These are phyloP conservation scores for Elymnias hypermnestra DNA, from an alignment of 1,140 invertebrate species.

Conservation along the genomic window DNA sequence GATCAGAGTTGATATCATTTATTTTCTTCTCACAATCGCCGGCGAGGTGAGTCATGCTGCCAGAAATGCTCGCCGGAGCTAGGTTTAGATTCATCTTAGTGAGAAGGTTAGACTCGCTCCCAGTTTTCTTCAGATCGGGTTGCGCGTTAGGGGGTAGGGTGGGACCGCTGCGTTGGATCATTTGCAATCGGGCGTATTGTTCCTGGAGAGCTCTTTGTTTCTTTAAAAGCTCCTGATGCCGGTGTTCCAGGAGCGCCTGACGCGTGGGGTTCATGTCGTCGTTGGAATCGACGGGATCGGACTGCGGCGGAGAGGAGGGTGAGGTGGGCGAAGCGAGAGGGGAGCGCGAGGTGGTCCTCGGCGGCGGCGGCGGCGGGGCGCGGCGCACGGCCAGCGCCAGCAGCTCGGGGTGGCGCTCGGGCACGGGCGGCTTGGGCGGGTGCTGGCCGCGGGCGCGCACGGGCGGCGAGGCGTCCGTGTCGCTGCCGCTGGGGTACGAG, in stretches of 20 bases:
- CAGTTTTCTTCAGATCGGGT: conserved; percentile 88
- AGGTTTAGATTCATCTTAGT: conserved; percentile 88
- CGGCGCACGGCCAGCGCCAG: conserved; percentile 81
- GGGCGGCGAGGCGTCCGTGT: conserved; percentile 82
- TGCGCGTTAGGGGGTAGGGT: conserved; percentile 79
- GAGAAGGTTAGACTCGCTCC: conserved; percentile 91
- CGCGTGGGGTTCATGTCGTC: conserved; percentile 80
- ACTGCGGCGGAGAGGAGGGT: conserved; percentile 32
- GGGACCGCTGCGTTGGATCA: conserved; percentile 86
- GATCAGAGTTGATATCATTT: conserved; percentile 21
- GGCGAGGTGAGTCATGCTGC: conserved; percentile 60
- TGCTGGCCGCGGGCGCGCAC: conserved; percentile 75
- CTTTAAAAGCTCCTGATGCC: conserved; percentile 89
- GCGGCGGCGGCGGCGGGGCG: conserved; percentile 90
- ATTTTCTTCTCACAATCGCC: conserved; percentile 34
- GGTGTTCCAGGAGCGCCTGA: conserved; percentile 87
- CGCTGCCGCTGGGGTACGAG: conserved; percentile 85
- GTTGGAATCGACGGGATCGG: conserved; percentile 26
- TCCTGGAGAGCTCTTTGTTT: conserved; percentile 92
- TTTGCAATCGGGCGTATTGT: conserved; percentile 90
- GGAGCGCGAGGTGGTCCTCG: conserved; percentile 87
- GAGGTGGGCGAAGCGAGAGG: conserved; percentile 87
- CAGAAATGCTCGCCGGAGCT: conserved; percentile 61
- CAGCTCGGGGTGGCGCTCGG: conserved; percentile 85
- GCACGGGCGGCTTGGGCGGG: conserved; percentile 83